Evolutionary conservation across 2,113 vertebrate species (phyloP), one percentile per base, ranked within the genome.

Genomic region (Anser brachyrhynchus): DNA sequence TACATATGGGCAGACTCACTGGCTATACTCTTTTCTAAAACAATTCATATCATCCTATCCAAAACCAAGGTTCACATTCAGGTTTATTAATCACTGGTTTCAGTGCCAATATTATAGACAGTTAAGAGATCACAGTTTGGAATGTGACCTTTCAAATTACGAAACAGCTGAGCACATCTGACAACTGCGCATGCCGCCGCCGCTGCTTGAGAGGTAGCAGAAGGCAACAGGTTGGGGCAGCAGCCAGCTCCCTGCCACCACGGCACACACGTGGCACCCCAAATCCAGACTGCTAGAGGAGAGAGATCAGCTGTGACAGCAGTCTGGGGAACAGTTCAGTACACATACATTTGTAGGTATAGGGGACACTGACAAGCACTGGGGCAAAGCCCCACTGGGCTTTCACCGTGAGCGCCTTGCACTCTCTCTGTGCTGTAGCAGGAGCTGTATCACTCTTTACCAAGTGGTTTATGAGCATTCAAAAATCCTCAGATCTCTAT

Each of bases 331-430:
- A 46, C 20, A 72, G n/a, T 33, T 70, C 57, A 37, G 13, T 55
- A 75, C 11, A 3, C 3, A 4, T 2, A 4, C 0, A 0, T 6
- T 28, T 29, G 9, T 10, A 55, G 75, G 72, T 84, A 44, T 0
- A 39, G 62, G 75, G 43, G 46, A 72, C 73, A 22, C 21, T 67
- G 64, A 35, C 28, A 43, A 61, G 22, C 7, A 1, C 58, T 76
- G 1, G 2, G 31, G 28, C 28, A 26, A 57, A 91, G 35, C 14
- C 57, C 87, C 49, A 11, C 2, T 0, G 6, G 54, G 54, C 9
- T 75, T 3, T 58, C 0, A 0, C 35, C 14, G 35, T 0, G 2
- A 66, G 16, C 3, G 1, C 72, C 81, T 39, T 29, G 70, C 3
- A 1, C 37, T 57, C 0, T 0, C 35, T 44, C 69, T 61, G 41